Evolutionary conservation across 1,140 invertebrate species (phyloP).

Genomic region (Ephestia elutella): DNA sequence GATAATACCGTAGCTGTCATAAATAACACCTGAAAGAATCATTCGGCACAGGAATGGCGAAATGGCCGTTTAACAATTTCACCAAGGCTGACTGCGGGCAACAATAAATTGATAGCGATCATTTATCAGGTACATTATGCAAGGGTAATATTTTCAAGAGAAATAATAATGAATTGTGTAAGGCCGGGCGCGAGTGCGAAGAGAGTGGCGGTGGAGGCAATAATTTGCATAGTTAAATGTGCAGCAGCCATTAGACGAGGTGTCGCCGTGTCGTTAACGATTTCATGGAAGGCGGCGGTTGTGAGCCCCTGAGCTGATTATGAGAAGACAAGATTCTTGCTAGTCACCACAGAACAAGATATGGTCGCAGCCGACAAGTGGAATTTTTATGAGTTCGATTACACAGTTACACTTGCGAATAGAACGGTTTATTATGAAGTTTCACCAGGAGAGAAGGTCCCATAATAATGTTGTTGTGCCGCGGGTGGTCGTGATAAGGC

Average conservation of each 20-base stretch:
- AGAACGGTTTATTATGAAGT: neutral
- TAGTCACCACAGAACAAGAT: slow-evolving; percentile 10
- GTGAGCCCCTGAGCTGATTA: slow-evolving; percentile 22
- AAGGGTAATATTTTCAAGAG: slow-evolving; percentile 20
- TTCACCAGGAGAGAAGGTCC: slow-evolving; percentile 1
- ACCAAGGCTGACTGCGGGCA: slow-evolving; percentile 14
- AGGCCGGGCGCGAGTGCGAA: neutral
- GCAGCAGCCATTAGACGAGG: slow-evolving; percentile 34
- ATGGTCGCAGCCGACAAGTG: slow-evolving; percentile 1
- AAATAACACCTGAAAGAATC: slow-evolving; percentile 20
- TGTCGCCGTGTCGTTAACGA: slow-evolving; percentile 38
- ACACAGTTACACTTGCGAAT: slow-evolving; percentile 13
- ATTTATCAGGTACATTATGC: slow-evolving; percentile 19
- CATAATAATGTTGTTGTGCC: slow-evolving; percentile 34
- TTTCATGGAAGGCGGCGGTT: slow-evolving; percentile 31
- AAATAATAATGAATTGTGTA: slow-evolving; percentile 21
- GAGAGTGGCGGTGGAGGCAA: slow-evolving; percentile 6
- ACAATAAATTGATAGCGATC: slow-evolving; percentile 21
- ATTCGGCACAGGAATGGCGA: slow-evolving; percentile 10
- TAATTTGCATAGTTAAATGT: slow-evolving; percentile 41
- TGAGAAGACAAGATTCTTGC: slow-evolving; percentile 23
- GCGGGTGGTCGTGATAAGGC: slow-evolving; percentile 39
- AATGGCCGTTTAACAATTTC: slow-evolving; percentile 12
- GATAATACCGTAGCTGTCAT: slow-evolving; percentile 5
- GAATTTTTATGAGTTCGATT: slow-evolving; percentile 31